Evolutionary conservation across 2,113 vertebrate genomes (phyloP), one percentile per base, ranked within the genome.

Genomic region (Chamaea fasciata): DNA sequence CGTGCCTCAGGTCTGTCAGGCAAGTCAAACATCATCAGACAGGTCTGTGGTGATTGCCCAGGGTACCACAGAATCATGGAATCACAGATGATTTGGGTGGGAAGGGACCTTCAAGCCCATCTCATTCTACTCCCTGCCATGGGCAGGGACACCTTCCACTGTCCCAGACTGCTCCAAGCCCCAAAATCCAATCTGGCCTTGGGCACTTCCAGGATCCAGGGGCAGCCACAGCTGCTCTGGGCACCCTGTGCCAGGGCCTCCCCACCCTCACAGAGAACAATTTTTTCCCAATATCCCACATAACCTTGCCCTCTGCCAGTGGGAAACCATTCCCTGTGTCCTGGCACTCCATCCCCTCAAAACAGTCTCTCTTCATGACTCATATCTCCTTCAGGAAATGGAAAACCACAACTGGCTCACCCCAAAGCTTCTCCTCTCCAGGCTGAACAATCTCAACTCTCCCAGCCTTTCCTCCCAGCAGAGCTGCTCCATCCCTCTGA

Each of bases 321-420:
- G 21, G 13, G 37, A 44, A 49, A 4, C 44, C 37, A 53, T 60
- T 69, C 39, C 33, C 37, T 3, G 0, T 18, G 31, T 33, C 44
- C 46, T 77, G 33, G 0, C 33, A 1, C 55, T 53, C 73, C 22
- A 52, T 2, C 22, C 31, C 46, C 37, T 60, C 1, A 1, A 0
- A 8, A 15, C 1, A 50, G 8, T 31, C 27, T 60, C 52, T 41
- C 12, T 37, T 4, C 35, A 26, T 28, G 1, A 3, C 3, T 59
- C 28, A 1, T 0, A 11, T 2, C 33, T 60, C 39, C 27, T 59
- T 15, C 31, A 77, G 53, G 53, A 1, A 0, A 4, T 57, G 50
- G 1, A 13, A 41, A 6, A 5, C 8, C 46, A 39, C 73, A 52
- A 0, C 6, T 3, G 0, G 33, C 7, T 69, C 33, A 39, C 33